Evolutionary conservation across 2,113 vertebrate genomes (phyloP).

Genomic region (Morone chrysops): DNA sequence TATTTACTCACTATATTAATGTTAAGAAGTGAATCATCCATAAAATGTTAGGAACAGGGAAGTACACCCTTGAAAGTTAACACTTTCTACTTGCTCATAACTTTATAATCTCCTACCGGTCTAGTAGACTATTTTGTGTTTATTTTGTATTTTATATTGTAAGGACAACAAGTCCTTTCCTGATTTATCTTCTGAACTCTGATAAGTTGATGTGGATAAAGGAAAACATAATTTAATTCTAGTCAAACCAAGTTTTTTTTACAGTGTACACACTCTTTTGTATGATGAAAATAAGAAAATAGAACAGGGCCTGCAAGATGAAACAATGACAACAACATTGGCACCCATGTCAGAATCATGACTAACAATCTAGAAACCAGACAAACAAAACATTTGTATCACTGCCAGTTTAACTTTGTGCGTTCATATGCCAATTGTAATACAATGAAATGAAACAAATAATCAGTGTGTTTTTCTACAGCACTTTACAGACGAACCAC

Average conservation of each 20-base stretch:
- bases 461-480: neutral
- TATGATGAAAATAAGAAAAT: neutral
- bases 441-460: neutral
- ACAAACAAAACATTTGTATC: constrained; percentile 11
- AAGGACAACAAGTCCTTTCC: too few species aligned
- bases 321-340: neutral
- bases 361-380: constrained; percentile 20
- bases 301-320: neutral
- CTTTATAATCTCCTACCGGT: too few species aligned
- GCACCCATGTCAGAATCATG: constrained; percentile 1
- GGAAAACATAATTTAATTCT: too few species aligned
- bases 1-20: neutral
- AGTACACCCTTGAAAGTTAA: too few species aligned
- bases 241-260: neutral
- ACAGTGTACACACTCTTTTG: neutral
- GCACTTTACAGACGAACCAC: neutral
- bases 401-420: neutral
- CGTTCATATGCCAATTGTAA: neutral
- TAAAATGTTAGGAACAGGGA: neutral
- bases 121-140: neutral
- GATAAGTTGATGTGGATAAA: too few species aligned
- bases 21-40: too few species aligned
- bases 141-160: neutral
- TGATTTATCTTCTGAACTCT: too few species aligned
- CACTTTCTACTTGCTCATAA: too few species aligned